A percentile compares a stretch with the other conserved stretches of the same genome.
Evolutionary conservation across 2,113 vertebrate species (phyloP).

Genomic region (Clarias macrocephalus): DNA sequence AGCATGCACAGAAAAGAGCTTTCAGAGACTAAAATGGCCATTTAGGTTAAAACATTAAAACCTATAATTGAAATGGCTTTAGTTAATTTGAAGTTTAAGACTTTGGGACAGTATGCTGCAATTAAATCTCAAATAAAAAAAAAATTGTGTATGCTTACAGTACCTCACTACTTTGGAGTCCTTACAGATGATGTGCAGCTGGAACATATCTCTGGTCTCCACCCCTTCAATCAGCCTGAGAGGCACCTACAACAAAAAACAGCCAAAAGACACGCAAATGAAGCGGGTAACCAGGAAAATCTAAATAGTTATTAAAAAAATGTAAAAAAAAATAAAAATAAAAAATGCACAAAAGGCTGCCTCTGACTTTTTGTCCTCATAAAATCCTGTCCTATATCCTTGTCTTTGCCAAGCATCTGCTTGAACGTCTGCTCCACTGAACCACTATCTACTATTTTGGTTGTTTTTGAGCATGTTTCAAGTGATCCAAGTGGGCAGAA

Average conservation of each 20-base stretch:
- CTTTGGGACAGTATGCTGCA: background rate
- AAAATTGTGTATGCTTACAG: background rate
- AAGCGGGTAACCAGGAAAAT: background rate
- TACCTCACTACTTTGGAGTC: conserved; percentile 99
- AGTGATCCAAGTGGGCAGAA: background rate
- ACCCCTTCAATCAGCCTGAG: conserved; percentile 95
- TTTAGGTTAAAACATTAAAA: background rate
- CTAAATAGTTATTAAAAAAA: background rate
- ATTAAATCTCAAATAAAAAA: background rate
- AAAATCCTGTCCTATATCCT: background rate
- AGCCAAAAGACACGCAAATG: conserved; percentile 42
- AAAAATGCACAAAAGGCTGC: background rate
- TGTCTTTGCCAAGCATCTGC: background rate
- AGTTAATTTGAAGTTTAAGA: background rate
- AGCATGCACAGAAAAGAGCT: background rate
- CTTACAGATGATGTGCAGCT: conserved; percentile 98
- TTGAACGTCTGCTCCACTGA: background rate
- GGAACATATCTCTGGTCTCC: conserved; percentile 98
- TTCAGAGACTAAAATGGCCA: background rate
- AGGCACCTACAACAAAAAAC: conserved; percentile 83
- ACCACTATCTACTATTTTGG: background rate
- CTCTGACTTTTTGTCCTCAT: background rate
- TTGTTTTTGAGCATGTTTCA: background rate
- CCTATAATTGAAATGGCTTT: background rate
- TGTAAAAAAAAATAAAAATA: background rate